Base-by-base conservation (phyloP, 2,888 invertebrate genomes). In the Strigamia crassipes region DNA sequence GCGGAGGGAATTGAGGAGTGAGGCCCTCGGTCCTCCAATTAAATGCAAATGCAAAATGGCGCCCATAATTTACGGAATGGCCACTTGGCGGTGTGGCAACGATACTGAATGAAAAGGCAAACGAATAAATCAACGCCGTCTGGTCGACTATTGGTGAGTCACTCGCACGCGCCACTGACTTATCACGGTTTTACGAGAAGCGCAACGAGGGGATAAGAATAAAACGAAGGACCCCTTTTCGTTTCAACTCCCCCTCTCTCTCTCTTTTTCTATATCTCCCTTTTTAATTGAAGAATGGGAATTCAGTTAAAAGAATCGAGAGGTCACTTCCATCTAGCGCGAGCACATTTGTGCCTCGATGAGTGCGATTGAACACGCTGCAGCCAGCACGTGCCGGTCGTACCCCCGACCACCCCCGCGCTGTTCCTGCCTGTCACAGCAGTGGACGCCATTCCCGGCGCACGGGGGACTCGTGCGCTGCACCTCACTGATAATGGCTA, bases 1-100 rank as follows among this genome's bases (percentile, higher is more conserved):
- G 51, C 51, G 18, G 51, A 51, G 51, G 51, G 51, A 18, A 51
- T 51, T 18, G 51, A 51, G 51, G 51, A 51, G 51, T 51, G 51
- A 51, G 51, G n/a, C n/a, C n/a, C n/a, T n/a, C n/a, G n/a, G 51
- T 51, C 51, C 51, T 51, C 18, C 79, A 79, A 79, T 79, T 79
- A 79, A 79, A 79, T 79, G 79, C 79, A 79, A 79, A 79, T 79
- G 38, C 41, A 79, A 79, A 79, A 79, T 79, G 23, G 79, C 79
- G 51, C 51, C 8, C 51, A 51, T 51, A 51, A 51, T 51, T 51
- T 51, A 51, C 51, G 51, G 51, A 51, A 51, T 51, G 51, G 51
- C 51, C 51, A 51, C 51, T 51, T 51, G 51, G 51, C n/a, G 51
- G 51, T 18, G 51, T 51, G 51, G 51, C 51, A 51, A n/a, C 18